Evolutionary conservation across 2,888 invertebrate genomes (phyloP), one percentile per base, ranked within the genome.

Genomic region (Sympetrum striolatum): DNA sequence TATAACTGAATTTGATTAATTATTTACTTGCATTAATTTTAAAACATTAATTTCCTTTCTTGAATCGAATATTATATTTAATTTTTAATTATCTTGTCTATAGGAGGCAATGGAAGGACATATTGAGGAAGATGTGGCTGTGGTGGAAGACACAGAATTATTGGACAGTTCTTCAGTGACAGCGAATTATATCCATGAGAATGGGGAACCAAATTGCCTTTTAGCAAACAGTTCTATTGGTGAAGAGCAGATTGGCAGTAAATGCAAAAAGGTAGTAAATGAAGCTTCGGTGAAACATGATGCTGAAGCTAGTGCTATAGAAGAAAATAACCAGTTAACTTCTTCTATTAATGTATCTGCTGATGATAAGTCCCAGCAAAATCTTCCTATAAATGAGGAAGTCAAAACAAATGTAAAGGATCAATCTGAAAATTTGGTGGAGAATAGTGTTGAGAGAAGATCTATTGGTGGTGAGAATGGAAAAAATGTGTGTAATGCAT

Each of bases 71-170:
- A 73, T 73, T 73, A 3, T 1, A 80, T 35, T 35, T 22, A 18
- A 39, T 18, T 8, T n/a, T 64, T 18, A 3, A 4, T 39, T 2
- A 60, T 60, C 18, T 64, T 86, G 0, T 22, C 12, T 64, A 10
- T 53, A 86, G 86, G 86, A 82, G 35, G 82, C 58, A 35, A 58
- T 60, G 31, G 82, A 86, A 37, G 86, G 37, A 37, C 86, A 86
- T 86, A 64, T 60, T 10, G 53, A 86, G 35, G 64, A 86, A n/a
- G 60, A 60, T n/a, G 86, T 22, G n/a, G 37, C 37, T 10, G 35
- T 60, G 12, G 37, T 60, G 12, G 64, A 64, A 60, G 60, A 86
- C 8, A 5, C 82, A 39, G 86, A 86, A 22, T 86, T 82, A 35
- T 58, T 82, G 25, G 60, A 35, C 60, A 86, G 37, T 31, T 60